Evolutionary conservation across 2,113 vertebrate genomes (phyloP).

Genomic region (Meriones unguiculatus): DNA sequence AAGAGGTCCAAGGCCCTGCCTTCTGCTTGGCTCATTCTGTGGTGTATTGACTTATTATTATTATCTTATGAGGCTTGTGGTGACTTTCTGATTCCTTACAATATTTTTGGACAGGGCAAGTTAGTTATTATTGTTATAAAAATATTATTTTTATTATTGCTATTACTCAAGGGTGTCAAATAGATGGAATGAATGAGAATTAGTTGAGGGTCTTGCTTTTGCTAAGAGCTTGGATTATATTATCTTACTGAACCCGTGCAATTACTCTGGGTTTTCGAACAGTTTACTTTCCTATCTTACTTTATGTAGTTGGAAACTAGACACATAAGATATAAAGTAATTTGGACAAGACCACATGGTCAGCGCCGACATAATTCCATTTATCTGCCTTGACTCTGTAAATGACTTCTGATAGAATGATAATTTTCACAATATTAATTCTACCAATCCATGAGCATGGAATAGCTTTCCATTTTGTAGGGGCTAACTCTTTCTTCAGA

Average conservation of each 20-base stretch:
- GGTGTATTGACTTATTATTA: background rate
- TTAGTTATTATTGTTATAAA: background rate
- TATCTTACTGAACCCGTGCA: background rate
- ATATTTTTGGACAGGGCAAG: background rate
- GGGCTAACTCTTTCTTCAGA: background rate
- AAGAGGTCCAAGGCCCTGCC: background rate
- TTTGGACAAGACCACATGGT: background rate
- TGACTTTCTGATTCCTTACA: background rate
- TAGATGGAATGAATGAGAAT: background rate
- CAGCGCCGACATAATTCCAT: background rate
- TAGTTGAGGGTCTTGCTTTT: background rate
- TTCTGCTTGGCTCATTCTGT: background rate
- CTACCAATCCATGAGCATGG: background rate
- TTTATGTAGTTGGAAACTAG: conserved; percentile 1
- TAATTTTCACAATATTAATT: background rate
- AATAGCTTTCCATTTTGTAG: background rate
- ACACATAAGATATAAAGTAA: background rate
- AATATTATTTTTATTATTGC: background rate
- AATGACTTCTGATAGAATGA: background rate
- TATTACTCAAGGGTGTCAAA: background rate
- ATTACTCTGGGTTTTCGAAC: background rate
- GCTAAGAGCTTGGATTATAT: background rate
- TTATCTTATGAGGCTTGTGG: background rate
- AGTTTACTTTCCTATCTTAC: background rate
- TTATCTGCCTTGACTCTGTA: background rate